These are phyloP conservation scores for Pocillopora damicornis DNA, from an alignment of 64 coral and sea anemone genomes.

Conservation along the genomic window DNA sequence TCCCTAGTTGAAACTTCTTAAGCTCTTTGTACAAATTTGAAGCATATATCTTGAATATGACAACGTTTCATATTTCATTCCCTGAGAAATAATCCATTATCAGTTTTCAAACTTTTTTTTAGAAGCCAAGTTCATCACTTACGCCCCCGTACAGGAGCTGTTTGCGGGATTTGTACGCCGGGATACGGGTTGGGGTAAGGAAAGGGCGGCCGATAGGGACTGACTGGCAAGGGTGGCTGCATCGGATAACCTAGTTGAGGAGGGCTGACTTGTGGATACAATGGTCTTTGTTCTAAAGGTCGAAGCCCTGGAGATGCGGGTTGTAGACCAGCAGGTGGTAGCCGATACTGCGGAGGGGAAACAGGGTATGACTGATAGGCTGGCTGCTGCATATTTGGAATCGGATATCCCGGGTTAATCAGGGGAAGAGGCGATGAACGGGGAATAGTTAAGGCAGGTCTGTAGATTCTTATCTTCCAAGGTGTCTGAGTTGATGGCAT, in stretches of 20 bases:
- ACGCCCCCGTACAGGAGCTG: background rate
- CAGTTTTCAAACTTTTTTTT: background rate
- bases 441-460: background rate
- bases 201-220: background rate
- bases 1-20: too few species aligned
- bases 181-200: background rate
- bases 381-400: background rate
- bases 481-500: background rate
- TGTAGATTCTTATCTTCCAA: constrained; percentile 17
- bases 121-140: background rate
- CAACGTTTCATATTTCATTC: too few species aligned
- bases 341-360: background rate
- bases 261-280: background rate
- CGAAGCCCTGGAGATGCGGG: constrained; percentile 15
- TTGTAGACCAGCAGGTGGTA: background rate
- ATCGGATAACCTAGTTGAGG: background rate
- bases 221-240: background rate
- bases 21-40: too few species aligned
- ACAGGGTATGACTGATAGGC: background rate
- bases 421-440: background rate
- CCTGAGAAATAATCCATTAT: too few species aligned
- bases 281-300: background rate
- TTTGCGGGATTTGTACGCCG: background rate
- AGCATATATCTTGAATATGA: too few species aligned
- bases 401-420: constrained; percentile 3